Evolutionary conservation across 2,797 vertebrate species (phyloP).

Genomic region (Macroramphosus scolopax): DNA sequence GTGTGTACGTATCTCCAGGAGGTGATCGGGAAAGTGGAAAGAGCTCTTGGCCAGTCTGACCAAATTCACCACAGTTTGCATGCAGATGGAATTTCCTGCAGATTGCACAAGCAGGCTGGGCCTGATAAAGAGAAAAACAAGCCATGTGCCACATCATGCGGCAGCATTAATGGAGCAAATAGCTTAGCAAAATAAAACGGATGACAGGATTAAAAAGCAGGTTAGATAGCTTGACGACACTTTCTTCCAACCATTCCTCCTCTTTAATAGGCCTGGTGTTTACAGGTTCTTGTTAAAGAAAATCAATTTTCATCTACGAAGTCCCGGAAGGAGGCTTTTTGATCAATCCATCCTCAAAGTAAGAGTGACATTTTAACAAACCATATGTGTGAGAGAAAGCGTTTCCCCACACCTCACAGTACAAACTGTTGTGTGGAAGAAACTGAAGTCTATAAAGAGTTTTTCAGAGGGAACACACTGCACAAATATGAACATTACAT

Average conservation of each 20-base stretch:
- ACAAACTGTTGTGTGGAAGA: too few species aligned
- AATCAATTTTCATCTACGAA: slow-evolving; percentile 27
- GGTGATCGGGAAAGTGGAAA: slow-evolving; percentile 60
- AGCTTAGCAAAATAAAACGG: slow-evolving; percentile 28
- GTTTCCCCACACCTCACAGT: too few species aligned
- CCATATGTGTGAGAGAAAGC: too few species aligned
- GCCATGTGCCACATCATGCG: slow-evolving; percentile 50
- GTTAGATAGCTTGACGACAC: not conserved
- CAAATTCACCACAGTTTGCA: slow-evolving; percentile 67
- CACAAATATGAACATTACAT: slow-evolving; percentile 15
- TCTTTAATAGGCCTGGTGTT: not conserved
- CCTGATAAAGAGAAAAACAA: slow-evolving; percentile 69
- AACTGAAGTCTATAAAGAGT: too few species aligned
- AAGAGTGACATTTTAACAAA: slow-evolving; percentile 14
- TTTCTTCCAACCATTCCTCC: not conserved
- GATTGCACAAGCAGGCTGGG: slow-evolving; percentile 67
- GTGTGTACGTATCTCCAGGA: slow-evolving; percentile 23
- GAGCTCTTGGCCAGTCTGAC: slow-evolving; percentile 62
- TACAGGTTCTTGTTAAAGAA: slow-evolving; percentile 17
- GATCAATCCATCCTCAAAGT: slow-evolving; percentile 18
- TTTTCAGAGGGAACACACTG: slow-evolving; percentile 7
- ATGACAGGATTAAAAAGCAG: slow-evolving; percentile 7
- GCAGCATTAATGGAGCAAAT: slow-evolving; percentile 51
- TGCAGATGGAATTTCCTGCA: slow-evolving; percentile 79
- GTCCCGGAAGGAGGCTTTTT: slow-evolving; percentile 12